phyloP scores from a whole-genome alignment of 2,888 invertebrate species.

The Anagyrus pseudococci region DNA sequence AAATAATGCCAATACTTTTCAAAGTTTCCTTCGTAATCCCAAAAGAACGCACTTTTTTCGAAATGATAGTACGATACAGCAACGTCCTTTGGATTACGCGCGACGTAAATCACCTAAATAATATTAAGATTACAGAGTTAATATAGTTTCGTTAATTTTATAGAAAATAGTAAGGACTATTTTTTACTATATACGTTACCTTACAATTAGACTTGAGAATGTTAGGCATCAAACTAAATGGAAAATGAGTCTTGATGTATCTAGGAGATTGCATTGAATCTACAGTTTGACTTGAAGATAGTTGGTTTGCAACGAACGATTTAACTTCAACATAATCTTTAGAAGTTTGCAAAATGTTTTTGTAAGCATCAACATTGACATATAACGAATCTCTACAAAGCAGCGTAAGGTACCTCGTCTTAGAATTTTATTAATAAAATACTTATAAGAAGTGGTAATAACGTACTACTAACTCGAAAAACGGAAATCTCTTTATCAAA shows the following conservation, averaged over 20 bases:
- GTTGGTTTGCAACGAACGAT: not conserved
- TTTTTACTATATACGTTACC: no score
- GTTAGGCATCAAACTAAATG: conserved; percentile 71
- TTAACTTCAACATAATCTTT: not conserved
- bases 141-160: not conserved
- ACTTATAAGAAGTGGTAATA: no score
- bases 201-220: conserved; percentile 20
- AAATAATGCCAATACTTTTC: conserved; percentile 72
- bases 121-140: no score
- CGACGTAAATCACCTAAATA: conserved; percentile 81
- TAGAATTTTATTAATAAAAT: no score
- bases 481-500: no score
- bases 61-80: conserved; percentile 84
- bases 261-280: conserved; percentile 56
- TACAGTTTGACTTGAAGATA: not conserved
- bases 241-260: conserved; percentile 73
- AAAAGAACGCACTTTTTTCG: conserved; percentile 73
- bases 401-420: no score
- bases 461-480: no score
- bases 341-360: not conserved
- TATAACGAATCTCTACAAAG: no score
- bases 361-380: no score
- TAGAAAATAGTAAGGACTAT: not conserved
- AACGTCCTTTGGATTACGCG: conserved; percentile 85
- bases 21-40: conserved; percentile 73